Percentiles rank a stretch among this genome's conserved stretches.
These are phyloP conservation scores for Pseudococcus jackbeardsleyi DNA, from an alignment of 2,888 invertebrate species.

Conservation along the genomic window DNA sequence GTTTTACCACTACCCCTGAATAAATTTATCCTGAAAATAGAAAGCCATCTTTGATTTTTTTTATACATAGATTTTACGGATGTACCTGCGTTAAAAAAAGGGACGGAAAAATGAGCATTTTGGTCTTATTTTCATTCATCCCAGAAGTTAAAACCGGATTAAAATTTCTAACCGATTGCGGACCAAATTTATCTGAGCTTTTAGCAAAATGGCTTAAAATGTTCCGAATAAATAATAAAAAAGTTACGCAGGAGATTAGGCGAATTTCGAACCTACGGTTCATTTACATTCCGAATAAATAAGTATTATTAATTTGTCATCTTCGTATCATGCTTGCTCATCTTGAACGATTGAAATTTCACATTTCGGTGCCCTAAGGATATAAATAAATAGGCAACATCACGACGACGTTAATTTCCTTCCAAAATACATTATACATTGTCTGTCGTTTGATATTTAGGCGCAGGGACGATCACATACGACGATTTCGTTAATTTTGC, in stretches of 20 bases:
- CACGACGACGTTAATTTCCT: neutral
- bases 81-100: no score
- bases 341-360: neutral
- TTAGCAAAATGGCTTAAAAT: neutral
- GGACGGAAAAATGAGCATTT: neutral
- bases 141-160: neutral
- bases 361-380: neutral
- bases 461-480: neutral
- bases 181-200: neutral
- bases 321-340: neutral
- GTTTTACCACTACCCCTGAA: neutral
- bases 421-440: neutral
- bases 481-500: neutral
- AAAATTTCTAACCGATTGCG: neutral
- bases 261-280: neutral
- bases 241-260: neutral
- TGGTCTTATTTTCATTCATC: neutral
- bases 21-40: neutral
- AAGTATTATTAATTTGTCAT: neutral
- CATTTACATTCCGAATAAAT: neutral
- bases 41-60: no score
- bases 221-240: no score
- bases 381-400: neutral
- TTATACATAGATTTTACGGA: no score
- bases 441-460: neutral